phyloP scores from a whole-genome alignment of 2,888 invertebrate species.

The Caenorhabditis sp. region DNA sequence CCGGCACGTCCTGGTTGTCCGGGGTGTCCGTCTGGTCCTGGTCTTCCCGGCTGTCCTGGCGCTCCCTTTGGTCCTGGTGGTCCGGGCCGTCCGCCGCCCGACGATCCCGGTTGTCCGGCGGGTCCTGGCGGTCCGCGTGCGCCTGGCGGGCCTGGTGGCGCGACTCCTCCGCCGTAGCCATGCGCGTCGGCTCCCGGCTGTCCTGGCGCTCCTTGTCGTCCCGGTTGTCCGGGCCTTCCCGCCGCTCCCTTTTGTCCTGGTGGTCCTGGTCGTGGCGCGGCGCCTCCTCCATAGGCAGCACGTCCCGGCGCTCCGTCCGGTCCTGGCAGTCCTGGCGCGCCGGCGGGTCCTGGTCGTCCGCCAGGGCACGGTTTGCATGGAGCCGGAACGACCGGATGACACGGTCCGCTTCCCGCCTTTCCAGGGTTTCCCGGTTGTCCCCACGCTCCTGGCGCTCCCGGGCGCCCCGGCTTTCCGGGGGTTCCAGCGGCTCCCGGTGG shows the following conservation, averaged over 20 bases:
- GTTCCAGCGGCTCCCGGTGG: slow-evolving; percentile 68
- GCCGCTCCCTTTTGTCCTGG: slow-evolving; percentile 51
- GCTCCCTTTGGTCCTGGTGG: slow-evolving; percentile 58
- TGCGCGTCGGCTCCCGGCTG: slow-evolving; percentile 41
- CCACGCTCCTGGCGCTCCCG: slow-evolving; percentile 72
- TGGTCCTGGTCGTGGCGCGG: slow-evolving; percentile 51
- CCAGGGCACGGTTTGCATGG: slow-evolving; percentile 75
- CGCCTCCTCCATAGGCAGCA: slow-evolving; percentile 40
- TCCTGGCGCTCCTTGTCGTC: slow-evolving; percentile 53
- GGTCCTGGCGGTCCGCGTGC: slow-evolving; percentile 56
- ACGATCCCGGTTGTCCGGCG: slow-evolving; percentile 55
- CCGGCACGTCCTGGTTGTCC: slow-evolving; percentile 50
- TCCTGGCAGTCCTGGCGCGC: slow-evolving; percentile 61
- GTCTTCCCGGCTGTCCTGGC: slow-evolving; percentile 50
- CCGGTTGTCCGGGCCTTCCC: slow-evolving; percentile 52
- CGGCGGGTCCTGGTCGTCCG: slow-evolving; percentile 55
- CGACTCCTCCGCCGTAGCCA: slow-evolving; percentile 59
- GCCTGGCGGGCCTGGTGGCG: slow-evolving; percentile 61
- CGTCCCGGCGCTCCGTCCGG: slow-evolving; percentile 59
- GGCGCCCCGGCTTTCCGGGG: slow-evolving; percentile 69
- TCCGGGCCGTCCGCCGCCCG: slow-evolving; percentile 44
- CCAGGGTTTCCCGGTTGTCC: slow-evolving; percentile 74
- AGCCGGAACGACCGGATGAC: slow-evolving; percentile 71
- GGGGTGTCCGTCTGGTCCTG: slow-evolving; percentile 50
- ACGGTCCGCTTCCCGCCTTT: slow-evolving; percentile 58